These are phyloP conservation scores for Haliclystus octoradiatus DNA, from an alignment of 30 jellyfish, hydroid and myxozoan genomes.

Conservation along the genomic window DNA sequence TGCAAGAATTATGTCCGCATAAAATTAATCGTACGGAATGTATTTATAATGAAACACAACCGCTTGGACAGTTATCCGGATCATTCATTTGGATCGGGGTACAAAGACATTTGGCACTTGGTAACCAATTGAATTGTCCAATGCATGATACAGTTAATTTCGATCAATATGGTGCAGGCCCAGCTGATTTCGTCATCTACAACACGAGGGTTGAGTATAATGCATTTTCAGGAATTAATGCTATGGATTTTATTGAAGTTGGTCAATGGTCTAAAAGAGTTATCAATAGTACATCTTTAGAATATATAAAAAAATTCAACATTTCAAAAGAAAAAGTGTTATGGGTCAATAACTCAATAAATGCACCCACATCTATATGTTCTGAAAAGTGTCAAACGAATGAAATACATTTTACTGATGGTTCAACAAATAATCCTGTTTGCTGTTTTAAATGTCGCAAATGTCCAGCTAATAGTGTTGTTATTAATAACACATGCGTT, in stretches of 20 bases:
- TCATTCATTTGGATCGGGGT: background rate
- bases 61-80: background rate
- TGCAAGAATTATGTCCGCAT: background rate
- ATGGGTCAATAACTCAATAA: background rate
- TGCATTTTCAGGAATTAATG: background rate
- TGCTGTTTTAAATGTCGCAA: constrained; percentile 6
- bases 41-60: background rate
- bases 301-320: background rate
- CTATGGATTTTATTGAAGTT: background rate
- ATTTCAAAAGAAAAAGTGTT: background rate
- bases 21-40: background rate
- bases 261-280: background rate
- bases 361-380: background rate
- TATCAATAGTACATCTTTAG: background rate
- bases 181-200: background rate
- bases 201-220: too few species aligned
- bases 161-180: background rate
- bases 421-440: background rate
- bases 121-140: background rate
- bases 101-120: background rate
- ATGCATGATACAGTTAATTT: background rate
- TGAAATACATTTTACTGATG: background rate
- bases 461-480: constrained; percentile 8
- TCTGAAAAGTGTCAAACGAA: background rate
- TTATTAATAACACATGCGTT: constrained; percentile 9